Base-by-base conservation (phyloP, 2,888 invertebrate species). In the Gymnosoma rotundatum region DNA sequence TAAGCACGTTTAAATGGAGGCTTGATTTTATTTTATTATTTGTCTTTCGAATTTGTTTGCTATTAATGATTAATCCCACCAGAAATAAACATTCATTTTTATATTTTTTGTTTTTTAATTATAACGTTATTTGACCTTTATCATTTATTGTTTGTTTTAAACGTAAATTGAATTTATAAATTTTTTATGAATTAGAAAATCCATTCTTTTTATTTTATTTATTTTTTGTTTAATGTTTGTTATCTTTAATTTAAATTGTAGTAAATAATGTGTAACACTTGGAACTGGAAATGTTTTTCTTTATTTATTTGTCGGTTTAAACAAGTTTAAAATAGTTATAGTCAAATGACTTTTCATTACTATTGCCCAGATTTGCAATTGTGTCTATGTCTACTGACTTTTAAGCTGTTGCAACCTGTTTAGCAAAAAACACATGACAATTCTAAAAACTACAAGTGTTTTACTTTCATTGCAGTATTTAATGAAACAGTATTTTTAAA, bases 261-360 rank as follows among this genome's bases (percentile, higher is more conserved):
- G 10, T 70, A 38, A 20, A 64, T 21, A n/a, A 20, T 14, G 9
- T 16, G 38, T 52, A 18, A 10, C 18, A 42, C 2, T 73, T 60
- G 36, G 2, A 16, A 73, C 21, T 38, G 72, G 60, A 18, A 38
- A 56, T 6, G 0, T 32, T 8, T 32, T 32, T 32, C 5, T 32
- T 32, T 32, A 4, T 2, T 32, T 45, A 64, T 20, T 54, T 56
- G 18, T 32, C 58, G 8, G 50, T 20, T 25, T 10, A 32, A 60
- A 61, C 66, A 69, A 74, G 58, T 79, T 67, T 83, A 45, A 42
- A 50, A 58, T 21, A 58, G 42, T 80, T 69, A 54, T 56, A 72
- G 58, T 61, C 61, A 84, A 86, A 88, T 89, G 89, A 87, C 88
- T 87, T 63, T 87, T 75, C 85, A 58, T 52, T 52, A 67, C 52